These are phyloP conservation scores for Stegodyphus mimosarum DNA, from an alignment of 1,140 invertebrate genomes.

Conservation along the genomic window DNA sequence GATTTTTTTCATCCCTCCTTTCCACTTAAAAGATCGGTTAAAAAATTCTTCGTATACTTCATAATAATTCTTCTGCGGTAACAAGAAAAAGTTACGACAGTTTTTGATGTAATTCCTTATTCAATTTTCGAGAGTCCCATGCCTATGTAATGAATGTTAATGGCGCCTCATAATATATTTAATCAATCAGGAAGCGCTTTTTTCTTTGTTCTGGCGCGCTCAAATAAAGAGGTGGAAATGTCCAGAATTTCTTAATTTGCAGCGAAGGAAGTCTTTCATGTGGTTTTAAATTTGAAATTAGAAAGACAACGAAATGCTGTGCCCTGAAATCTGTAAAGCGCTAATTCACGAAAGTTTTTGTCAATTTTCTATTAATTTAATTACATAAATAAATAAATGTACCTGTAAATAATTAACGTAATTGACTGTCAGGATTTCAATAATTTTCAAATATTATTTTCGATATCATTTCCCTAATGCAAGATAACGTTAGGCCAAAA, in stretches of 20 bases:
- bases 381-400: no score
- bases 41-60: constrained; percentile 6
- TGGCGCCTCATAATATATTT: constrained; percentile 57
- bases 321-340: no score
- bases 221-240: neutral
- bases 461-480: no score
- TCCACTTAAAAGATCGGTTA: neutral
- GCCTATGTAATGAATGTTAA: constrained; percentile 56
- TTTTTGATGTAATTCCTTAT: constrained; percentile 59
- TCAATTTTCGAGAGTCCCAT: constrained; percentile 44
- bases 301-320: no score
- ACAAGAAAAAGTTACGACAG: constrained; percentile 51
- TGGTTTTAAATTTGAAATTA: neutral
- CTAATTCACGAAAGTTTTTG: no score
- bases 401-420: no score
- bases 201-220: neutral
- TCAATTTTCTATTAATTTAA: no score
- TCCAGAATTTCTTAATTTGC: neutral
- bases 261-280: neutral
- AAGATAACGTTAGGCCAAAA: no score
- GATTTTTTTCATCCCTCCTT: constrained; percentile 8
- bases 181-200: constrained; percentile 52
- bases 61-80: constrained; percentile 34
- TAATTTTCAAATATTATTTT: no score
- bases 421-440: no score